These are phyloP conservation scores for Synchiropus splendidus DNA, from an alignment of 2,113 vertebrate species.

Conservation along the genomic window DNA sequence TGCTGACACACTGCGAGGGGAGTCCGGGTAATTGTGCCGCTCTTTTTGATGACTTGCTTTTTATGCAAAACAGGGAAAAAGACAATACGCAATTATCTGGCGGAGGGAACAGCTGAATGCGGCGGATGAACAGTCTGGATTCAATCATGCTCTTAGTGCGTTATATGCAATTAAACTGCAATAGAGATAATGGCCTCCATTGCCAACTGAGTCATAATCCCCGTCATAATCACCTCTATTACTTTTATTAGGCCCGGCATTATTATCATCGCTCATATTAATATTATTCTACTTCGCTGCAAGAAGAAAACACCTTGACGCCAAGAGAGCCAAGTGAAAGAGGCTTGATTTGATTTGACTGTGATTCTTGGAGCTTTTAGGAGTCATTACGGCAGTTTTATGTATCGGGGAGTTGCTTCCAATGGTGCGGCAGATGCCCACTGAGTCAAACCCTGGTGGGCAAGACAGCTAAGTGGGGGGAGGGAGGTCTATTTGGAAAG, in stretches of 20 bases:
- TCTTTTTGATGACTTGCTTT: constrained; percentile 70
- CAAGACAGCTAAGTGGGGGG: background rate
- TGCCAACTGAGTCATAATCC: constrained; percentile 68
- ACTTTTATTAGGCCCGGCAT: constrained; percentile 68
- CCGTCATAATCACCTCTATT: constrained; percentile 70
- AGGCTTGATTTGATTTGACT: too few relatives aligned
- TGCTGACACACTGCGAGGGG: constrained; percentile 57
- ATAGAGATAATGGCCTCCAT: constrained; percentile 72
- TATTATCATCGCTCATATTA: constrained; percentile 64
- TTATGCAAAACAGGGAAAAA: constrained; percentile 71
- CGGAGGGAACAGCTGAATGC: constrained; percentile 67
- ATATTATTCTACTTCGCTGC: constrained; percentile 57
- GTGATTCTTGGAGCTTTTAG: constrained; percentile 18
- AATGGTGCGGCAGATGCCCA: constrained; percentile 4
- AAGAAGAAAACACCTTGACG: constrained; percentile 44
- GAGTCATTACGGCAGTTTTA: background rate
- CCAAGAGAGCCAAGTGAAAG: constrained; percentile 40
- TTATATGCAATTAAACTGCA: constrained; percentile 75
- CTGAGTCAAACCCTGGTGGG: constrained; percentile 16
- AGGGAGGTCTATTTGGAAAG: background rate
- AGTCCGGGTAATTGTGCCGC: constrained; percentile 66
- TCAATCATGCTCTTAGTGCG: constrained; percentile 70
- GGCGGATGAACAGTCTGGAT: constrained; percentile 70
- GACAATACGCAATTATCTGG: constrained; percentile 74
- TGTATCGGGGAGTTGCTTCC: background rate